Evolutionary conservation across 2,888 invertebrate species (phyloP).

Genomic region (Catocala sponsa): DNA sequence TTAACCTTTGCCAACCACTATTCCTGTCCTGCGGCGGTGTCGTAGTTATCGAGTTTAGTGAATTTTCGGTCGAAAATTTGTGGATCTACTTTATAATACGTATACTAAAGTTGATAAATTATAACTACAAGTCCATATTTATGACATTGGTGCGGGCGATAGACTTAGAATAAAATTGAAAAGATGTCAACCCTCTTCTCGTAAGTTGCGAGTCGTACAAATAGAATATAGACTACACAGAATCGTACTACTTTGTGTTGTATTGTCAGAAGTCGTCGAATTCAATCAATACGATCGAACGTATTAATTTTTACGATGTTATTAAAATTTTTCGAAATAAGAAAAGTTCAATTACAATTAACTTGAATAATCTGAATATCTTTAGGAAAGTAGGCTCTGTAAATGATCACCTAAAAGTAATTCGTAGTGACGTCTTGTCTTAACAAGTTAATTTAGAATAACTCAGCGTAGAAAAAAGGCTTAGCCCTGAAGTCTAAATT

Average conservation of each 20-base stretch:
- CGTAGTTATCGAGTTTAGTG: conserved; percentile 44
- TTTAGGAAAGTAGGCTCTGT: no score
- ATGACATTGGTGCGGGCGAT: conserved; percentile 13
- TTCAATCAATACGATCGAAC: no score
- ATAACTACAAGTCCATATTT: background rate
- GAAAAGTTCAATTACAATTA: no score
- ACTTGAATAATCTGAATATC: no score
- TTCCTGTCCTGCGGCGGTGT: conserved; percentile 55
- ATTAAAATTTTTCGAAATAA: no score
- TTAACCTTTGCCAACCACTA: conserved; percentile 73
- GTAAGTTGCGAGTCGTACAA: conserved; percentile 31
- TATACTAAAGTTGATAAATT: conserved; percentile 8
- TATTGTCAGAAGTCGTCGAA: no score
- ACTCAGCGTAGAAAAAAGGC: conserved; percentile 7
- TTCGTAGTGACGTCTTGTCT: background rate
- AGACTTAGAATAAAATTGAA: conserved; percentile 43
- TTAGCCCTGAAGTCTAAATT: conserved; percentile 12
- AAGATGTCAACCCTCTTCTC: conserved; percentile 58
- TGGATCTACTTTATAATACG: conserved; percentile 11
- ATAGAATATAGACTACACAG: conserved; percentile 30
- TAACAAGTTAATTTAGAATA: conserved; percentile 11
- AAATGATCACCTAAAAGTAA: conserved; percentile 5
- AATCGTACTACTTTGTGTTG: no score
- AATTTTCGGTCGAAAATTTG: conserved; percentile 28
- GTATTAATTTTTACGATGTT: no score